Evolutionary conservation across 2,113 vertebrate genomes (phyloP), one percentile per base, ranked within the genome.

Genomic region (Etia nguti): DNA sequence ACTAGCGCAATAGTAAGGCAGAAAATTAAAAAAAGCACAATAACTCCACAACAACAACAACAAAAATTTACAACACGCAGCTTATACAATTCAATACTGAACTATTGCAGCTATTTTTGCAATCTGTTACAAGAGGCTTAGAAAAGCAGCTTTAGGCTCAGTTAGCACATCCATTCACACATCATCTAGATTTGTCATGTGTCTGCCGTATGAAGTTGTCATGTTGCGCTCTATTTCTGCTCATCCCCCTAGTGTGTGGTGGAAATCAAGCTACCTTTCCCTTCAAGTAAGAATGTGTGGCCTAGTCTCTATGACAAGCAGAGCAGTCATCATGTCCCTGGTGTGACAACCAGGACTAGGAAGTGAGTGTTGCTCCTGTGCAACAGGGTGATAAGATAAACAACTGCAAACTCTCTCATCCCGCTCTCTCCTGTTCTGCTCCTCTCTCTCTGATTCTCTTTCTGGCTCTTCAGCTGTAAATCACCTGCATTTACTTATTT

Each of bases 301-400:
- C 20, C 4, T 57, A 3, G 54, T 73, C 31, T 41, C 34, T 60
- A 65, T 56, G 34, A 87, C 36, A 15, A 54, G 38, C 70, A 70
- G 86, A 75, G 54, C 43, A 54, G 77, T 50, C 38, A 52, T 84
- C 65, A 48, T 6, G 20, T 87, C 88, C 55, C 89, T 34, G 16
- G 81, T 85, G 90, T 90, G 86, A 93, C 91, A 93, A 86, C 84
- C 68, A 38, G 6, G 34, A n/a, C 89, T 60, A 86, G 60, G 89
- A 41, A 70, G 41, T 43, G 29, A 82, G 54, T 6, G 77, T 56
- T 90, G 38, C 36, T 48, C 13, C 0, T 2, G 48, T 60, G 56
- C 79, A 82, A 82, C 84, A 79, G 8, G 54, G 55, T 34, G 46
- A 89, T 57, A 24, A 80, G 29, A 84, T 52, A 62, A 91, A 90